Conservation (phyloP, 2,888 invertebrate species). For the Magallana nippona region DNA sequence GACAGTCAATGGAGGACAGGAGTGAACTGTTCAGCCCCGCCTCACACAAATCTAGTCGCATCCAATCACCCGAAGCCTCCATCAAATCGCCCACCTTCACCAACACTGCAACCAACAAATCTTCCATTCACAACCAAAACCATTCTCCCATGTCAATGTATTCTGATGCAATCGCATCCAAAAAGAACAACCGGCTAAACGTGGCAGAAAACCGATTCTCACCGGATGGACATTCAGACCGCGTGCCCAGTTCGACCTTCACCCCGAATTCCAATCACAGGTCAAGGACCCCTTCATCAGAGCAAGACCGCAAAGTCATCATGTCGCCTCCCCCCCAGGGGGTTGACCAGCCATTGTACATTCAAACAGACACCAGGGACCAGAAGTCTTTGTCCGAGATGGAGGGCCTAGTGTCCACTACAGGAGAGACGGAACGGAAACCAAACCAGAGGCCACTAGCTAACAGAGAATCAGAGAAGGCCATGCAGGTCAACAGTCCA, state of each 20-base stretch:
- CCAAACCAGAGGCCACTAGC: conserved; percentile 11
- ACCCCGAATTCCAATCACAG: conserved; percentile 11
- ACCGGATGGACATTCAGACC: not conserved
- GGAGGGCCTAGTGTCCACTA: not conserved
- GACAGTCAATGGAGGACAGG: conserved; percentile 11
- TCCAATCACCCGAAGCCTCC: conserved; percentile 2
- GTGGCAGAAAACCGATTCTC: not conserved
- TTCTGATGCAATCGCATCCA: not conserved
- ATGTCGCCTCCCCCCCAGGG: not conserved
- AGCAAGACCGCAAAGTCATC: not conserved
- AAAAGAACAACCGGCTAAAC: conserved; percentile 15
- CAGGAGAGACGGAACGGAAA: not conserved
- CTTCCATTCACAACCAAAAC: conserved; percentile 16
- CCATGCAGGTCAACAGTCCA: conserved; percentile 37
- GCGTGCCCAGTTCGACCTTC: not conserved
- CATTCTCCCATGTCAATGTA: not conserved
- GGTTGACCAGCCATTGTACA: conserved; percentile 3
- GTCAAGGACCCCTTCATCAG: conserved; percentile 22
- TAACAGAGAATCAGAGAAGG: conserved; percentile 31
- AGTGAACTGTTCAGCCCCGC: not conserved
- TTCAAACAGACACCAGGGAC: conserved; percentile 20
- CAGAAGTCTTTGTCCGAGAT: not conserved
- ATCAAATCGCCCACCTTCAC: not conserved
- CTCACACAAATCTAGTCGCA: conserved; percentile 27
- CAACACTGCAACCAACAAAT: not conserved